phyloP scores from a whole-genome alignment of 2,797 vertebrate genomes.

The Xyrichtys novacula region DNA sequence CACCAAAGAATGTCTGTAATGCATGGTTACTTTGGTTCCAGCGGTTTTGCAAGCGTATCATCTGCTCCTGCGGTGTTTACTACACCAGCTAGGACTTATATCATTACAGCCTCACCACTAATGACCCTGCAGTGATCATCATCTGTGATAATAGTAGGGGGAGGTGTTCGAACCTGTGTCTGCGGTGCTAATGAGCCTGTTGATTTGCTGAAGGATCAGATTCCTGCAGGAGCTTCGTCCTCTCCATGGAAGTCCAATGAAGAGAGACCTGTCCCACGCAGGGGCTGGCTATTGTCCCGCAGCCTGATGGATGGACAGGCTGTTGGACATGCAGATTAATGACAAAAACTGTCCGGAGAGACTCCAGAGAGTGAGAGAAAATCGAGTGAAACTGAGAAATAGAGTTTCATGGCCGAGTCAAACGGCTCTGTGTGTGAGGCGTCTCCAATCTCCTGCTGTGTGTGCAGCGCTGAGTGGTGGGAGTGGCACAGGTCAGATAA shows the following conservation, averaged over 20 bases:
- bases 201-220: slow-evolving; percentile 52
- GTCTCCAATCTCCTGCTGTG: slow-evolving; percentile 30
- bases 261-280: slow-evolving; percentile 52
- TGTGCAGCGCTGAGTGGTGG: slow-evolving; percentile 37
- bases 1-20: neutral
- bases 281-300: slow-evolving; percentile 56
- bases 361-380: slow-evolving; percentile 8
- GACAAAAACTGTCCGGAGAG: neutral
- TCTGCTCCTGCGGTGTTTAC: neutral
- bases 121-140: neutral
- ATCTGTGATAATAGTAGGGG: slow-evolving; percentile 2
- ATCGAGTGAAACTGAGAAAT: slow-evolving; percentile 5
- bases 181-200: slow-evolving; percentile 21
- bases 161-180: slow-evolving; percentile 31
- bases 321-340: slow-evolving; percentile 28
- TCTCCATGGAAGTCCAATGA: slow-evolving; percentile 68
- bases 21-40: neutral
- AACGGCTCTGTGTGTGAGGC: slow-evolving; percentile 13
- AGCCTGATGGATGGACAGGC: slow-evolving; percentile 67
- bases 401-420: slow-evolving; percentile 5
- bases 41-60: slow-evolving; percentile 2
- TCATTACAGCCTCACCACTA: neutral
- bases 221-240: slow-evolving; percentile 57
- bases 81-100: neutral
- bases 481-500: slow-evolving; percentile 44